phyloP scores from a whole-genome alignment of 37 sponge, comb jelly and placozoan species.

The Chondrilla cf. caribensis region DNA sequence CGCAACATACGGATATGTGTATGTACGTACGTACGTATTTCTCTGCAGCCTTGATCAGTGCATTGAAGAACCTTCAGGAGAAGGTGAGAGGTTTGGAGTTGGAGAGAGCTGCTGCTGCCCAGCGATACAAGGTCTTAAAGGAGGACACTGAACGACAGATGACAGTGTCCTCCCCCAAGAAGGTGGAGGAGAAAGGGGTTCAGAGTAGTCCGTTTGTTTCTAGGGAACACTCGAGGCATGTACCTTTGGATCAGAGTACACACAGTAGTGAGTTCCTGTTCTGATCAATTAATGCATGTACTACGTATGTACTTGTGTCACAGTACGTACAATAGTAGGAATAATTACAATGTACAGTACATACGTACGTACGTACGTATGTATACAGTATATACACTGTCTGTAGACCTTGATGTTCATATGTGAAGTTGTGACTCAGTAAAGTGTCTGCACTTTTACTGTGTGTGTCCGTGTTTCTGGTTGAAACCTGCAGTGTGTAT shows the following conservation, averaged over 20 bases:
- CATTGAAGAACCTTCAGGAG: conserved; percentile 67
- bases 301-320: background rate
- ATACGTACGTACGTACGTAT: background rate
- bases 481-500: no score
- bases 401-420: background rate
- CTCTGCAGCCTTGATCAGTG: conserved; percentile 44
- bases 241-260: no score
- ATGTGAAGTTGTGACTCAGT: no score
- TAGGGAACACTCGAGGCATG: no score
- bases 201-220: background rate
- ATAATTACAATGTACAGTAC: background rate
- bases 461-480: no score
- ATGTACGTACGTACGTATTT: background rate
- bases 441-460: no score
- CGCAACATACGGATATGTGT: no score
- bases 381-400: background rate
- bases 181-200: background rate
- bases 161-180: background rate
- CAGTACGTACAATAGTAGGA: background rate
- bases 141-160: conserved; percentile 27
- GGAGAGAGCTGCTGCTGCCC: conserved; percentile 50
- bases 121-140: conserved; percentile 30
- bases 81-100: conserved; percentile 56
- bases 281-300: no score
- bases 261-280: no score